These are phyloP conservation scores for Homarus americanus DNA, from an alignment of 1,140 invertebrate genomes.

Conservation along the genomic window DNA sequence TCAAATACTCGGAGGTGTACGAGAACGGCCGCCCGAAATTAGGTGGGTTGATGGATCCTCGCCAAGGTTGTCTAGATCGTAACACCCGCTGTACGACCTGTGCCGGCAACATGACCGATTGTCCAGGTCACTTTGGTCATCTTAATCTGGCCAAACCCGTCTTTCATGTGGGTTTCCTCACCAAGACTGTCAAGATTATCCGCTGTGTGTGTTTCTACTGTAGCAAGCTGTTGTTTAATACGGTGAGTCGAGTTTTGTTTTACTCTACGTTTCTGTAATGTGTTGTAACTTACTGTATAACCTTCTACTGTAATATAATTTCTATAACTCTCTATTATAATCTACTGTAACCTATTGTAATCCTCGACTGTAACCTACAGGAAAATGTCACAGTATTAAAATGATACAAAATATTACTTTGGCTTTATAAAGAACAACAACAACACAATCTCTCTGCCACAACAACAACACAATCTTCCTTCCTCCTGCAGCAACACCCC, in stretches of 20 bases:
- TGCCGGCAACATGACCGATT: slow-evolving; percentile 98
- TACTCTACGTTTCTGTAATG: too few species aligned
- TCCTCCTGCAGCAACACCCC: slow-evolving; percentile 82
- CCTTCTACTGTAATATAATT: too few species aligned
- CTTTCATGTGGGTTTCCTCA: slow-evolving; percentile 98
- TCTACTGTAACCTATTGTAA: too few species aligned
- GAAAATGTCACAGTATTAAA: too few species aligned
- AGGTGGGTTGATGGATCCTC: slow-evolving; percentile 98
- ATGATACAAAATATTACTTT: too few species aligned
- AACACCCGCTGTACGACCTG: slow-evolving; percentile 97
- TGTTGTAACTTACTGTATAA: too few species aligned
- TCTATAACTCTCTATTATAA: too few species aligned
- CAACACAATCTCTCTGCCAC: too few species aligned
- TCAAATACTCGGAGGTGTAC: slow-evolving; percentile 97
- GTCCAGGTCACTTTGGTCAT: slow-evolving; percentile 99
- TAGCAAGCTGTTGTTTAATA: slow-evolving; percentile 95
- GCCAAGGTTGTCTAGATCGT: slow-evolving; percentile 98
- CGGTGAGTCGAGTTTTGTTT: slow-evolving; percentile 82
- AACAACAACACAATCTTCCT: slow-evolving; percentile 72
- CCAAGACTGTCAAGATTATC: slow-evolving; percentile 97
- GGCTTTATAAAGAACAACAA: too few species aligned
- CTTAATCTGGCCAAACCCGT: slow-evolving; percentile 99
- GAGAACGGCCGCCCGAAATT: slow-evolving; percentile 98
- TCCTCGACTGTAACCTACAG: too few species aligned
- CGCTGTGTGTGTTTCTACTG: slow-evolving; percentile 99